Conservation (phyloP, 2,113 vertebrate genomes). For the Mirounga angustirostris region DNA sequence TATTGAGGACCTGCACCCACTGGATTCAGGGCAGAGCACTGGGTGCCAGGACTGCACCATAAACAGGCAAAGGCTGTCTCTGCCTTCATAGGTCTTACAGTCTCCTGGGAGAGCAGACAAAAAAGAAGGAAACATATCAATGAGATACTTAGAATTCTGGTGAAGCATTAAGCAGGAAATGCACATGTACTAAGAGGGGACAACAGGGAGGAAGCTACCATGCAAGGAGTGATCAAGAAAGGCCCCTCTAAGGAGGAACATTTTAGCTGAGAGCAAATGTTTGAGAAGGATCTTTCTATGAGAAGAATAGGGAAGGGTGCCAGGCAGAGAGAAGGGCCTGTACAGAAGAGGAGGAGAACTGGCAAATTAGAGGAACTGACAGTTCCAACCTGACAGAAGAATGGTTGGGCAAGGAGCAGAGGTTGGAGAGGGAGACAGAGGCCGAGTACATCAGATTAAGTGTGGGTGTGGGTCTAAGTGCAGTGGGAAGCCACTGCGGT, state of each 20-base stretch:
- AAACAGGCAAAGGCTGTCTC: neutral
- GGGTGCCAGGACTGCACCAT: neutral
- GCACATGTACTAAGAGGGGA: neutral
- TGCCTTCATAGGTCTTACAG: neutral
- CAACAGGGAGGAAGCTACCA: neutral
- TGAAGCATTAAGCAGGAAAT: constrained; percentile 17
- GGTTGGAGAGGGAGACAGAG: neutral
- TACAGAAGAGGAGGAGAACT: neutral
- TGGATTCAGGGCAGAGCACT: neutral
- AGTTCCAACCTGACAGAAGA: neutral
- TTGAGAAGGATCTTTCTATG: constrained; percentile 9
- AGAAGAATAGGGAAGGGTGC: neutral
- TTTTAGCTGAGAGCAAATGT: neutral
- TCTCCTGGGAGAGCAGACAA: neutral
- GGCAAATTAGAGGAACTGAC: neutral
- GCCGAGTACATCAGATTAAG: neutral
- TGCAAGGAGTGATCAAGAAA: neutral
- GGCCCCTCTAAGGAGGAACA: neutral
- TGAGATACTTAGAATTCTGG: constrained; percentile 21
- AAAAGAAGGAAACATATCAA: constrained; percentile 19
- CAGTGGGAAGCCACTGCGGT: neutral
- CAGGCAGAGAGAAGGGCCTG: neutral
- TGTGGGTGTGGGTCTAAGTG: neutral
- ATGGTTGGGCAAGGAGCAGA: neutral
- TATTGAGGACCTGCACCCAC: neutral